A percentile compares a stretch with the other conserved stretches of the same genome.
Conservation (phyloP, 2,888 invertebrate genomes). For the Rhingia campestris region DNA sequence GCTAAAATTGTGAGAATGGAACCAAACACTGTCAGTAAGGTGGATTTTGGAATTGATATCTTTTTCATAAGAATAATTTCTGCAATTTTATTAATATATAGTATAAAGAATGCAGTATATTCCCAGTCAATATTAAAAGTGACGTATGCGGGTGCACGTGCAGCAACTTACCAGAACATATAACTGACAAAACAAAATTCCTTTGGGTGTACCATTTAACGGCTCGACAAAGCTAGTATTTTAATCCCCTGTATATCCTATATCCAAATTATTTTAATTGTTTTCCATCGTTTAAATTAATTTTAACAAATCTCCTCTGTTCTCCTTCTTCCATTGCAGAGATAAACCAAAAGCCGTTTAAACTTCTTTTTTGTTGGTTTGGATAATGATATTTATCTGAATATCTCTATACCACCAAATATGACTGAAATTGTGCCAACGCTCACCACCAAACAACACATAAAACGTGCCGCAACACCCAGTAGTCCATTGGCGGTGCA, state of each 20-base stretch:
- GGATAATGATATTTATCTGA: conserved; percentile 68
- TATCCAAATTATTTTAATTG: not conserved
- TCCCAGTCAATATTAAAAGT: too few species aligned
- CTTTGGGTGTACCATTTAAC: too few species aligned
- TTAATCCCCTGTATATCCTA: not conserved
- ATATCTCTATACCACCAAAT: conserved; percentile 61
- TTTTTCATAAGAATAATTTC: too few species aligned
- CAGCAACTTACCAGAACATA: too few species aligned
- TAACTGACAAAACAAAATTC: too few species aligned
- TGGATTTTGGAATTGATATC: too few species aligned
- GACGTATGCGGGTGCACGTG: too few species aligned
- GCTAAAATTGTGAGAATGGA: too few species aligned
- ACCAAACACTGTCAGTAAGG: too few species aligned
- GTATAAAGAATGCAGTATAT: too few species aligned
- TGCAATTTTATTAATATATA: too few species aligned
- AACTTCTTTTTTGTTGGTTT: not conserved
- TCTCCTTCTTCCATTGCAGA: conserved; percentile 39
- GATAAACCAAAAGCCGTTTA: conserved; percentile 41
- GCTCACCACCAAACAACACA: conserved; percentile 42
- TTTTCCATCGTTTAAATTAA: not conserved
- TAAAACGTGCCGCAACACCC: conserved; percentile 64
- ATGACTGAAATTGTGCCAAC: conserved; percentile 66
- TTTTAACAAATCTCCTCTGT: not conserved
- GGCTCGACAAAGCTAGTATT: too few species aligned
- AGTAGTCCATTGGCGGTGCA: conserved; percentile 73